phyloP scores from a whole-genome alignment of 2,888 invertebrate species.

The Euclidia mi region DNA sequence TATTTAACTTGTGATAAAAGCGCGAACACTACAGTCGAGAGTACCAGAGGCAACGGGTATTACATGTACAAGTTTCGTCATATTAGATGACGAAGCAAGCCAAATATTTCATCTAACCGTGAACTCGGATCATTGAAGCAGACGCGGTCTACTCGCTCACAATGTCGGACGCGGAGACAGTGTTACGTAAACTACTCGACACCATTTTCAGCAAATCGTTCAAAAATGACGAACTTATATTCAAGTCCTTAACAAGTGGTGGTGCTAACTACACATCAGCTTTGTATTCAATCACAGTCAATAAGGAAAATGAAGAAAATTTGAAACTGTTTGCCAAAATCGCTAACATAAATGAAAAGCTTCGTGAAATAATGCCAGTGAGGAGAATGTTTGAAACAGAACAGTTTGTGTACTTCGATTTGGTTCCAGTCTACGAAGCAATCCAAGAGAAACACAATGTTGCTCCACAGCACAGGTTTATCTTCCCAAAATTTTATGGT shows the following conservation, averaged over 20 bases:
- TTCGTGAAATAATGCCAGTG: conserved; percentile 40
- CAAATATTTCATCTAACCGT: no score
- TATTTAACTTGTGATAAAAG: no score
- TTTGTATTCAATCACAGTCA: conserved; percentile 54
- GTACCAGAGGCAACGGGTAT: no score
- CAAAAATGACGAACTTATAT: conserved; percentile 36
- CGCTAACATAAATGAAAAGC: conserved; percentile 53
- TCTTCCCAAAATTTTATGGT: conserved; percentile 64
- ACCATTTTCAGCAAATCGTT: conserved; percentile 52
- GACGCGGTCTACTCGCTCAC: background rate
- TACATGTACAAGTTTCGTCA: no score
- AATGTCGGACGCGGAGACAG: conserved; percentile 60
- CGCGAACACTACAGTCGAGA: no score
- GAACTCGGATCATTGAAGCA: no score
- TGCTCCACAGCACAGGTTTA: conserved; percentile 52
- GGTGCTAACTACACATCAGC: conserved; percentile 69
- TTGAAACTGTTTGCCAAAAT: conserved; percentile 69
- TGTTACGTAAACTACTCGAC: conserved; percentile 54
- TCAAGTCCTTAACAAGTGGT: conserved; percentile 58
- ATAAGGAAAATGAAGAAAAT: conserved; percentile 27
- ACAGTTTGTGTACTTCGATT: conserved; percentile 57
- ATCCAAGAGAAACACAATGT: conserved; percentile 58
- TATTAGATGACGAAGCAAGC: no score
- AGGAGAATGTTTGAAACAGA: conserved; percentile 41
- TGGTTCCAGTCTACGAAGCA: conserved; percentile 42